A percentile compares a stretch with the other conserved stretches of the same genome.
Evolutionary conservation across 2,888 invertebrate genomes (phyloP).

Genomic region (Tillus elongatus): DNA sequence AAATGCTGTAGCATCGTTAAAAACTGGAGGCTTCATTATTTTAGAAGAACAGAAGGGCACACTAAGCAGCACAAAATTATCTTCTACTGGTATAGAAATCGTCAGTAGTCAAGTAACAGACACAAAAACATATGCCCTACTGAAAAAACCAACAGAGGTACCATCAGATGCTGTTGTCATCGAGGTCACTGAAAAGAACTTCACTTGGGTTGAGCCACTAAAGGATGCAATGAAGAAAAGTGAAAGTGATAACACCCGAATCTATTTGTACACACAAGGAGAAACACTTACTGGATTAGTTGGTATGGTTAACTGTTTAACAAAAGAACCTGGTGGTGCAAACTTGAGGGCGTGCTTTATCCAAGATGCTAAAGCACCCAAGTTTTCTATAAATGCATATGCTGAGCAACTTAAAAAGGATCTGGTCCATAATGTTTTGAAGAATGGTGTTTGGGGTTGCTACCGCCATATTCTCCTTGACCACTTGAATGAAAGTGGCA

Average conservation of each 20-base stretch:
- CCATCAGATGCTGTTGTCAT: constrained; percentile 47
- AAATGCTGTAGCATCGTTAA: constrained; percentile 54
- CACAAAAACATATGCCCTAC: constrained; percentile 55
- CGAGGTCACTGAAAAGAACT: constrained; percentile 59
- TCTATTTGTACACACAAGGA: constrained; percentile 61
- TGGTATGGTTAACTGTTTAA: constrained; percentile 85
- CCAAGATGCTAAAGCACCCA: constrained; percentile 52
- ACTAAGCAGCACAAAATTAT: constrained; percentile 38
- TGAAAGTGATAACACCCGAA: constrained; percentile 50
- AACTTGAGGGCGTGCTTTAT: constrained; percentile 65
- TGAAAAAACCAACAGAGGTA: constrained; percentile 48
- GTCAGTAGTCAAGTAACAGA: constrained; percentile 57
- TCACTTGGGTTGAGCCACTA: constrained; percentile 71
- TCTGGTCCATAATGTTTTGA: constrained; percentile 76
- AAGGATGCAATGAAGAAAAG: constrained; percentile 65
- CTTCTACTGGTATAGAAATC: constrained; percentile 43
- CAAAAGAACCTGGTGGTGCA: constrained; percentile 75
- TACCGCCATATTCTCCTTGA: constrained; percentile 72
- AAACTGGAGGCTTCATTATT: constrained; percentile 61
- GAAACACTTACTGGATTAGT: constrained; percentile 67
- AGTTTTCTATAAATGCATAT: constrained; percentile 54
- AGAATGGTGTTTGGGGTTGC: constrained; percentile 76
- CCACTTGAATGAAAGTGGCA: constrained; percentile 34
- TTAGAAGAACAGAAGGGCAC: constrained; percentile 57
- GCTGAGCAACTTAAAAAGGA: constrained; percentile 60